Evolutionary conservation across 2,797 vertebrate species (phyloP), one percentile per base, ranked within the genome.

Genomic region (Enteromius thamalakanensis): DNA sequence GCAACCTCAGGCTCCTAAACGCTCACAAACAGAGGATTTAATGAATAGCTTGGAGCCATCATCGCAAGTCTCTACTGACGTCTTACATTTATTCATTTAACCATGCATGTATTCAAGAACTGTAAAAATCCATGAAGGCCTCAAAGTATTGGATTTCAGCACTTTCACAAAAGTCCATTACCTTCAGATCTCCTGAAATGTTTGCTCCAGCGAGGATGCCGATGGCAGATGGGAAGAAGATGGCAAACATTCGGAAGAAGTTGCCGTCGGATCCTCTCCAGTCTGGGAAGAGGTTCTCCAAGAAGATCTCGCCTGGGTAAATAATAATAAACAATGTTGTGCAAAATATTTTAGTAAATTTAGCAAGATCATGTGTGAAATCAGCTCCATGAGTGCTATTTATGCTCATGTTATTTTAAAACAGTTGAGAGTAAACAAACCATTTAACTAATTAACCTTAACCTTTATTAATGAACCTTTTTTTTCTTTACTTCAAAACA

Each of bases 181-280:
- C 94, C 89, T 94, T 95, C 6, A 96, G 90, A 69, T 95, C 94
- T 81, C 95, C 94, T 60, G 92, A 95, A 84, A 95, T 95, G 86
- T 93, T 95, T 82, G 91, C 94, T 10, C 94, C 93, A 26, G 92
- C 92, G 67, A 96, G 86, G 82, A 95, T 92, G 23, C 94, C 93
- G 23, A 93, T 95, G 77, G 93, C 91, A 1, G 93, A 95, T 10
- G 94, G 95, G 85, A 96, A 96, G 86, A 96, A 95, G 87, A 95
- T 94, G 79, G 94, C 92, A 87, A 96, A 96, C 92, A 94, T 93
- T 53, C 88, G 76, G 76, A 95, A 95, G 86, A 96, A 96, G 82
- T 65, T 80, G 1, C 86, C 80, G 0, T 90, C 29, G 17, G 78
- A 2, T 4, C 85, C 90, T 83, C 83, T 89, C 91, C 90, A 94